phyloP scores from a whole-genome alignment of 2,797 vertebrate species.

The Leontopithecus rosalia region DNA sequence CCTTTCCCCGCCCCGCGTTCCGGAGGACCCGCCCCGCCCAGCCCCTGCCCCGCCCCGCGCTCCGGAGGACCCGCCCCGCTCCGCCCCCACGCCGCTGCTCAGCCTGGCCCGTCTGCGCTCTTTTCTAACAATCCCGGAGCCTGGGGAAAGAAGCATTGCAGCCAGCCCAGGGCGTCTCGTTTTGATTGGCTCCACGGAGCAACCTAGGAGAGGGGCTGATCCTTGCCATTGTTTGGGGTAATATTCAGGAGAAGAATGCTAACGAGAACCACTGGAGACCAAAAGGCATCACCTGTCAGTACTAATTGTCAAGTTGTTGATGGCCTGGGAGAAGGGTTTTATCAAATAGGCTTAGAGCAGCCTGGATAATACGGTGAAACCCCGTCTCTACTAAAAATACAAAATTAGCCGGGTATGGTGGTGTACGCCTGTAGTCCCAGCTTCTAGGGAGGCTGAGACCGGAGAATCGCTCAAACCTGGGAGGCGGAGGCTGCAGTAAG shows the following conservation, averaged over 20 bases:
- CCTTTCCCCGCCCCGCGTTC: not conserved
- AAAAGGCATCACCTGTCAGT: not conserved
- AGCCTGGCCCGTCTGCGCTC: rapidly evolving
- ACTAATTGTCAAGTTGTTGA: not conserved
- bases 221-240: not conserved
- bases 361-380: too few species aligned
- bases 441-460: too few species aligned
- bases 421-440: too few species aligned
- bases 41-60: not conserved
- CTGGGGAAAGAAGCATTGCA: not conserved
- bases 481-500: too few species aligned
- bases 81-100: not conserved
- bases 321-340: not conserved
- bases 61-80: not conserved
- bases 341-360: not conserved
- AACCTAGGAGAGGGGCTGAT: not conserved
- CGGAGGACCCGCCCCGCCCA: too few species aligned
- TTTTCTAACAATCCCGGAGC: rapidly evolving
- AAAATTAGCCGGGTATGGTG: too few species aligned
- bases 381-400: too few species aligned
- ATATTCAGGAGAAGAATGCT: not conserved
- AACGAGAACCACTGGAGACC: not conserved
- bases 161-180: rapidly evolving
- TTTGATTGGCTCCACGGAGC: not conserved
- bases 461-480: too few species aligned